Conservation (phyloP, 2,113 vertebrate species). For the Callospermophilus lateralis region DNA sequence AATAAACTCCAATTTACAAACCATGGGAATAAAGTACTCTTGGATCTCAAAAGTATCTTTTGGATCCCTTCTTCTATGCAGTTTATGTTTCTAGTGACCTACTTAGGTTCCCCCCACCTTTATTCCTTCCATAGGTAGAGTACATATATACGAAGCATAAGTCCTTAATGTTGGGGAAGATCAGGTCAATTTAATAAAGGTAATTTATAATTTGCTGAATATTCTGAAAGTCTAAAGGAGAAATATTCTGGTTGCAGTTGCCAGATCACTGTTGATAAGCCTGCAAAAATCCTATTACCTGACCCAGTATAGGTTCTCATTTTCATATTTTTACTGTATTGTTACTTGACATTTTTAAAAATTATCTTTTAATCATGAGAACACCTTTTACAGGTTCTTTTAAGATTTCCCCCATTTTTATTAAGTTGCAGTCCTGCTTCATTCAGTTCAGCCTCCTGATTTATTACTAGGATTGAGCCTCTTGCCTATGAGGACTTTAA, state of each 20-base stretch:
- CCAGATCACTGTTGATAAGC: not conserved
- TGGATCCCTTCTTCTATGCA: not conserved
- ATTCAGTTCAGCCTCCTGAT: not conserved
- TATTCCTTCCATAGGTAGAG: not conserved
- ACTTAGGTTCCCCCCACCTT: not conserved
- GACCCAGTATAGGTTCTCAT: not conserved
- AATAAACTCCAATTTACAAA: constrained; percentile 15
- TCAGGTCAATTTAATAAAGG: constrained; percentile 20
- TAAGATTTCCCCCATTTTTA: not conserved
- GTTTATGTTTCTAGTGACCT: not conserved
- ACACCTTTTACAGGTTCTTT: not conserved
- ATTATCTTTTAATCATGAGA: not conserved
- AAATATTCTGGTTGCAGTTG: not conserved
- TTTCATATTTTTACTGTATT: not conserved
- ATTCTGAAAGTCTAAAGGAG: not conserved
- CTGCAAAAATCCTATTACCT: not conserved
- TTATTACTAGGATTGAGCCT: not conserved
- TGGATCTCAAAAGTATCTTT: not conserved
- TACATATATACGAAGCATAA: not conserved
- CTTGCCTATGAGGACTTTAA: not conserved
- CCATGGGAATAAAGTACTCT: not conserved
- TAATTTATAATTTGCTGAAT: not conserved
- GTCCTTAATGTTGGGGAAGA: not conserved
- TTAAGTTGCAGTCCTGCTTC: not conserved
- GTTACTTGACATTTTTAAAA: not conserved